Base-by-base conservation (phyloP, 35 echinoderm and acorn worm genomes). In the Stichopus chloronotus region DNA sequence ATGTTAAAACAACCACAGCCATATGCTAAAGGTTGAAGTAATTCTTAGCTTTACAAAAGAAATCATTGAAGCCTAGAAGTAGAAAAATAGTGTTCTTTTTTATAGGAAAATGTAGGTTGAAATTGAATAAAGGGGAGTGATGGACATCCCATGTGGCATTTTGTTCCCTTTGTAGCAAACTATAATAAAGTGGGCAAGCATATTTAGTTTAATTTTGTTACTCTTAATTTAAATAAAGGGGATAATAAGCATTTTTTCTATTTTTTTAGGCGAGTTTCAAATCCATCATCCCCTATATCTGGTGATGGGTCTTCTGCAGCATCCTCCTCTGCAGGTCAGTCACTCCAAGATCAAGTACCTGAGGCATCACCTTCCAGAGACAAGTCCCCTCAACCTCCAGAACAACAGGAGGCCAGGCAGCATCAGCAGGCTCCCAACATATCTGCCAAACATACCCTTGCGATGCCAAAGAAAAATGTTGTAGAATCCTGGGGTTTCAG, bases 401-500 rank as follows among this genome's bases (percentile, higher is more conserved):
- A 78, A 78, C 74, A 78, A 78, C 3, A 17, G 74, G 74, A 8
- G n/a, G 74, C 74, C 7, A 12, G 5, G 71, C 71, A 76, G 71
- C 4, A 4, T 12, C 5, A 76, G 24, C 71, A 76, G 24, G 71
- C 11, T 76, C 5, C 11, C 71, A 76, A 14, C 4, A 20, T 17
- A 78, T 7, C 7, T 24, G 9, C 74, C 74, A 78, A 78, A 19
- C 74, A 30, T 78, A 78, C 74, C 21, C 7, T 24, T 20, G 9
- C 10, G 74, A 78, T 22, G 74, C 74, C 74, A 78, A 78, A 20
- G 13, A 78, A 78, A 30, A 78, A 30, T 78, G 74, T 78, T 78
- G 74, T 78, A 78, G 74, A 86, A 71, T 87, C 92, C 25, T 86
- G 92, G 82, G 83, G 63, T n/a, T 93, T 93, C 82, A 61, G 53